Percentiles rank a stretch among this genome's conserved stretches.
These are phyloP conservation scores for Apocheima hispidaria DNA, from an alignment of 2,888 invertebrate genomes.

Conservation along the genomic window DNA sequence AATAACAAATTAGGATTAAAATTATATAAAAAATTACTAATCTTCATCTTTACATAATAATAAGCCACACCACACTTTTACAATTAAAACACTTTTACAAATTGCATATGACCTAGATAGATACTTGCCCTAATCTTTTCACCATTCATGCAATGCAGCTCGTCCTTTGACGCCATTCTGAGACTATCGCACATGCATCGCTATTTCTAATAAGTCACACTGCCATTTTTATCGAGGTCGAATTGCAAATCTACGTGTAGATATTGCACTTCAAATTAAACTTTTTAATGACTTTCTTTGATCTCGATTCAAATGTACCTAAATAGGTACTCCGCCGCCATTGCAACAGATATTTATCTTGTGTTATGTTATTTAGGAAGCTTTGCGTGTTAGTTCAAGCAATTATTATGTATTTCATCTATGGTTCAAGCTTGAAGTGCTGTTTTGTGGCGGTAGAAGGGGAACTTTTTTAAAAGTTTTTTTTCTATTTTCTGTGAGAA, in stretches of 20 bases:
- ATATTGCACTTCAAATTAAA: conserved; percentile 25
- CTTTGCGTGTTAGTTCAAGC: conserved; percentile 1
- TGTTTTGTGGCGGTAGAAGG: background rate
- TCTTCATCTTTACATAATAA: background rate
- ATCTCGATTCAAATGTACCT: conserved; percentile 23
- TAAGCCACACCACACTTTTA: conserved; percentile 2
- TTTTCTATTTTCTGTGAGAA: no score
- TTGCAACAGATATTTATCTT: no score
- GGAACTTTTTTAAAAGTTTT: no score
- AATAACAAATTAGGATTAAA: no score
- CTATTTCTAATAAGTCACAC: conserved; percentile 18
- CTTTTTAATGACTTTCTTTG: conserved; percentile 24
- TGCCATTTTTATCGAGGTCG: conserved; percentile 35
- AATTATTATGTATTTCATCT: no score
- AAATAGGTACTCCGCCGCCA: background rate
- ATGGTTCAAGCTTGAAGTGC: no score
- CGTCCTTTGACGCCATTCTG: conserved; percentile 21
- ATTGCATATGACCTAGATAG: conserved; percentile 3
- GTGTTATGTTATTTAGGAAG: background rate
- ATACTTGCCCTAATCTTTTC: no score
- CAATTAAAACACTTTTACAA: background rate
- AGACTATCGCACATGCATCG: conserved; percentile 28
- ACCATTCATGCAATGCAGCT: conserved; percentile 29
- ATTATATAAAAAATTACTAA: no score
- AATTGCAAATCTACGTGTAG: conserved; percentile 8